Conservation (phyloP, 2,113 vertebrate genomes). For the Podocnemis expansa region DNA sequence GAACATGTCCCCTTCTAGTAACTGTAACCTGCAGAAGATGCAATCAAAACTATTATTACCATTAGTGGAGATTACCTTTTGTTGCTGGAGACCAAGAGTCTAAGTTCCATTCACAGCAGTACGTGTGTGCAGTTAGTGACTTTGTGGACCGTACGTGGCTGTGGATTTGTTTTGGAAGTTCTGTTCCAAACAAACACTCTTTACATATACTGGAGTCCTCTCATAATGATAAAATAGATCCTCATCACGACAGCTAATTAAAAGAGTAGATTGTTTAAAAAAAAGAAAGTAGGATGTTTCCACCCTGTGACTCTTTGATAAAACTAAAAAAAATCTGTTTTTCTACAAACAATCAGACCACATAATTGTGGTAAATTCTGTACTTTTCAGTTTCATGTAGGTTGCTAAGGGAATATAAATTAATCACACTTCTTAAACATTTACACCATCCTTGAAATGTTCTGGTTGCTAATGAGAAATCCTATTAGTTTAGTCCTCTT, state of each 20-base stretch:
- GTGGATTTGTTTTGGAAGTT: background rate
- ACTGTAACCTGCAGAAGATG: background rate
- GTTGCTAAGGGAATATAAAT: background rate
- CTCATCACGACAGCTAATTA: background rate
- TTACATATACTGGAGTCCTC: background rate
- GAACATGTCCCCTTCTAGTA: background rate
- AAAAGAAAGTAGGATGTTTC: background rate
- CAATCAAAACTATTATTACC: background rate
- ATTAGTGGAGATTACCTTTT: background rate
- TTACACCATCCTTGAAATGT: background rate
- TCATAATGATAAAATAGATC: constrained; percentile 24
- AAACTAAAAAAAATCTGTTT: background rate
- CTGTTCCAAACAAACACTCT: background rate
- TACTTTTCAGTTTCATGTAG: background rate
- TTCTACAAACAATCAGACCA: background rate
- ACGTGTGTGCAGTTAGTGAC: background rate
- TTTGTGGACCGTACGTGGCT: background rate
- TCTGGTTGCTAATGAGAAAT: background rate
- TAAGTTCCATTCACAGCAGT: accelerated
- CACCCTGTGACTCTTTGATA: background rate
- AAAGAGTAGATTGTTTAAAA: constrained; percentile 16
- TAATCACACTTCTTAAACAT: background rate
- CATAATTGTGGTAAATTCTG: accelerated
- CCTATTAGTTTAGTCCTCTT: background rate
- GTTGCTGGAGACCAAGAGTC: background rate